A percentile compares a stretch with the other conserved stretches of the same genome.
phyloP scores from a whole-genome alignment of 2,888 invertebrate species.

The Serripes groenlandicus region DNA sequence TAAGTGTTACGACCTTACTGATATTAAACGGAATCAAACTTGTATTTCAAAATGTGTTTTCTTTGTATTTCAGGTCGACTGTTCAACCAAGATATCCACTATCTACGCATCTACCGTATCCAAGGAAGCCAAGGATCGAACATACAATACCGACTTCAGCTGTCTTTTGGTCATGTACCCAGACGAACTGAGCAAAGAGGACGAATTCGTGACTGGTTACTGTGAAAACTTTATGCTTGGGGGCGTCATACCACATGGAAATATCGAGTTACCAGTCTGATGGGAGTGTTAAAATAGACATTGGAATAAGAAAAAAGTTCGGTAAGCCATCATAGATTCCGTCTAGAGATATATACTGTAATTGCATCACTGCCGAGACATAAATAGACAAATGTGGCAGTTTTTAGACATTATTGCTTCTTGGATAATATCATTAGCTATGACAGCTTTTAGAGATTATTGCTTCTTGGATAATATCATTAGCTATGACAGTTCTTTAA shows the following conservation, averaged over 20 bases:
- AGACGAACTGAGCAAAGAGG: constrained; percentile 44
- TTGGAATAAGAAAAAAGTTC: not conserved
- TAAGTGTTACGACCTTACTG: no score
- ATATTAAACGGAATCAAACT: no score
- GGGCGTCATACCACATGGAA: constrained; percentile 56
- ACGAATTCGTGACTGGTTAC: constrained; percentile 56
- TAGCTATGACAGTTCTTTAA: no score
- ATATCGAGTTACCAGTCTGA: constrained; percentile 61
- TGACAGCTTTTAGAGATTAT: no score
- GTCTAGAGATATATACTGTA: not conserved
- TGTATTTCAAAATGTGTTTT: not conserved
- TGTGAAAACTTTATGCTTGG: constrained; percentile 64
- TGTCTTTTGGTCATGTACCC: constrained; percentile 52
- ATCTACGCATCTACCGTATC: constrained; percentile 46
- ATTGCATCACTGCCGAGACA: not conserved
- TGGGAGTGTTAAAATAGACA: not conserved
- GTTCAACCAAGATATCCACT: constrained; percentile 50
- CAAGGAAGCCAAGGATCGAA: constrained; percentile 52
- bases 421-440: no score
- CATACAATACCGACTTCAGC: constrained; percentile 50
- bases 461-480: no score
- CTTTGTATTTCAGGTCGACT: constrained; percentile 46
- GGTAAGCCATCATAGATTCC: not conserved
- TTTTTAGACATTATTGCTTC: not conserved
- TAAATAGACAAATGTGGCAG: not conserved